A percentile compares a stretch with the other conserved stretches of the same genome.
Conservation (phyloP, 2,888 invertebrate genomes). For the Gymnocheta viridis region DNA sequence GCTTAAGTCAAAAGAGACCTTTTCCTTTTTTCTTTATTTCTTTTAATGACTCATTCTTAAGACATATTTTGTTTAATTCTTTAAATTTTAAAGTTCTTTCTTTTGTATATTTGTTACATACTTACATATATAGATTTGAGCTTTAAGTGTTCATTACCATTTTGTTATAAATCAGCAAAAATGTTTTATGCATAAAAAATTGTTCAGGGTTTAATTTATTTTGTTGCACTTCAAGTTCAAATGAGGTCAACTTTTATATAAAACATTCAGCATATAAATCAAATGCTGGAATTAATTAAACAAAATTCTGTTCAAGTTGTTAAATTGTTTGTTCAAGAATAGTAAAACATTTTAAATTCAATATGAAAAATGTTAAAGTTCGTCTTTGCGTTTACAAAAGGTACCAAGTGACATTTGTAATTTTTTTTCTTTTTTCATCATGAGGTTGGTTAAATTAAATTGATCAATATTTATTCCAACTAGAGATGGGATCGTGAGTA, state of each 20-base stretch:
- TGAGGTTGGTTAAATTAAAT: not conserved
- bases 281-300: not conserved
- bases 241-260: conserved; percentile 12
- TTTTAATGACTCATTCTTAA: conserved; percentile 34
- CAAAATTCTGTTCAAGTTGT: not conserved
- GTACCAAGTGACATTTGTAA: not conserved
- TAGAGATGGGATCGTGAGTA: too few relatives aligned
- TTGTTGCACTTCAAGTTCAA: conserved; percentile 19
- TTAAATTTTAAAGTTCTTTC: not conserved
- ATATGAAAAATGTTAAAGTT: not conserved
- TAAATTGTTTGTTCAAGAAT: not conserved
- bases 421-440: not conserved
- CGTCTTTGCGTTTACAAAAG: not conserved
- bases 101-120: not conserved
- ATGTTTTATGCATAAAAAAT: conserved; percentile 7
- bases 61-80: conserved; percentile 9
- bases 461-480: too few relatives aligned
- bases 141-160: not conserved
- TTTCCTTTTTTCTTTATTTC: not conserved
- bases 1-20: not conserved
- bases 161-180: conserved; percentile 19
- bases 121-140: too few relatives aligned
- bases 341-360: not conserved
- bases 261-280: conserved; percentile 11
- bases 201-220: conserved; percentile 9